Percentiles rank a stretch among this genome's conserved stretches.
Conservation (phyloP, 2,888 invertebrate species). For the Pheosia tremula region DNA sequence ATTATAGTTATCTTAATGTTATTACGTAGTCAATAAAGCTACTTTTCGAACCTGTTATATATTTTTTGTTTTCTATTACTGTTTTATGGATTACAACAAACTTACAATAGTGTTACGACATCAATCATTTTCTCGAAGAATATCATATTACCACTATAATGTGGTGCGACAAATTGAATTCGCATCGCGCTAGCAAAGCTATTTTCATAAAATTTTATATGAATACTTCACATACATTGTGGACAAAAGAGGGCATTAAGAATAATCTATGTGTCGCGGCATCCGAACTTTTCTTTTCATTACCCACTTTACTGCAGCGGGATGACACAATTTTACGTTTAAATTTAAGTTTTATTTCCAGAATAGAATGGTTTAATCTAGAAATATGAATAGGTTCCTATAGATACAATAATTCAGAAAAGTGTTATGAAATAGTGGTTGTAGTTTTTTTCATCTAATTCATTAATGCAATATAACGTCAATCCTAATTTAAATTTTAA, state of each 20-base stretch:
- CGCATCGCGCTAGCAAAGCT: constrained; percentile 53
- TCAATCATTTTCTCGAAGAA: background rate
- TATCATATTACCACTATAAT: constrained; percentile 33
- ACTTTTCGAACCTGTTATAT: background rate
- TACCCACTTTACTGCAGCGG: constrained; percentile 54
- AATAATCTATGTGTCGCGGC: constrained; percentile 71
- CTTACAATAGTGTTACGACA: background rate
- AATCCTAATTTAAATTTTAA: too few relatives aligned
- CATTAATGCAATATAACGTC: too few relatives aligned
- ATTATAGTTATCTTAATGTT: too few relatives aligned
- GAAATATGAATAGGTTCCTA: background rate
- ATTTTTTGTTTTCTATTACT: background rate
- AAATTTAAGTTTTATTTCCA: constrained; percentile 38
- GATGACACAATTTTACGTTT: constrained; percentile 56
- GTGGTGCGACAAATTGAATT: constrained; percentile 56
- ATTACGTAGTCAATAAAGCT: too few relatives aligned
- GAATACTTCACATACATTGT: constrained; percentile 71
- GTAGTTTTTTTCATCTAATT: too few relatives aligned
- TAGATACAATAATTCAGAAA: too few relatives aligned
- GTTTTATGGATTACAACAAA: background rate
- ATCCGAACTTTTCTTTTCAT: constrained; percentile 71
- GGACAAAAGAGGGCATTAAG: constrained; percentile 70
- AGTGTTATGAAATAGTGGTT: too few relatives aligned
- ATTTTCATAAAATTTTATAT: constrained; percentile 70
- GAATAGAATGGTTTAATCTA: constrained; percentile 15